A percentile compares a stretch with the other conserved stretches of the same genome.
These are phyloP conservation scores for Lerema accius DNA, from an alignment of 1,140 invertebrate species.

Conservation along the genomic window DNA sequence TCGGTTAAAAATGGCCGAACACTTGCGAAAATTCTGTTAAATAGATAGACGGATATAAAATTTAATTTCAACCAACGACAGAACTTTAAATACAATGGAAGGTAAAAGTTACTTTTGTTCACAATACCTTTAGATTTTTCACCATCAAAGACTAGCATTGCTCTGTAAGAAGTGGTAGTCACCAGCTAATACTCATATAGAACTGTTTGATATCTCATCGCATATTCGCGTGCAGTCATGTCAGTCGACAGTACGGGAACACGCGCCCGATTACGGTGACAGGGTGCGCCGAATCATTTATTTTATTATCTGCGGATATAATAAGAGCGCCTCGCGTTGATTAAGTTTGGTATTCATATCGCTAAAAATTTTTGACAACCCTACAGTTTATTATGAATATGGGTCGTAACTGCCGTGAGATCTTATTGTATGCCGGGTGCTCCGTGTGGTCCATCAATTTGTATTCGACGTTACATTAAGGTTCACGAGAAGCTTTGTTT, in stretches of 20 bases:
- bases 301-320: conserved; percentile 42
- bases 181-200: too few relatives aligned
- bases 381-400: conserved; percentile 21
- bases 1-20: too few relatives aligned
- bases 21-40: too few relatives aligned
- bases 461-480: not conserved
- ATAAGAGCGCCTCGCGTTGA: conserved; percentile 38
- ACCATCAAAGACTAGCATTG: too few relatives aligned
- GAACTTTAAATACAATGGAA: too few relatives aligned
- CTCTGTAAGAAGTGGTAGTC: too few relatives aligned
- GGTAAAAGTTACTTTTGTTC: too few relatives aligned
- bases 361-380: conserved; percentile 30
- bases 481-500: too few relatives aligned
- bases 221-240: not conserved
- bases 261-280: conserved; percentile 28
- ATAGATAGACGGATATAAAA: too few relatives aligned
- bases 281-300: conserved; percentile 31
- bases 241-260: not conserved
- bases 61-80: too few relatives aligned
- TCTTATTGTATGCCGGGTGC: conserved; percentile 1
- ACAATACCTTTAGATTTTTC: too few relatives aligned
- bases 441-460: not conserved
- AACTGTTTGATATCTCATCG: not conserved
- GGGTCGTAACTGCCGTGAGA: not conserved
- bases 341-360: conserved; percentile 43